phyloP scores from a whole-genome alignment of 2,113 vertebrate genomes.

The Myocastor coypus region DNA sequence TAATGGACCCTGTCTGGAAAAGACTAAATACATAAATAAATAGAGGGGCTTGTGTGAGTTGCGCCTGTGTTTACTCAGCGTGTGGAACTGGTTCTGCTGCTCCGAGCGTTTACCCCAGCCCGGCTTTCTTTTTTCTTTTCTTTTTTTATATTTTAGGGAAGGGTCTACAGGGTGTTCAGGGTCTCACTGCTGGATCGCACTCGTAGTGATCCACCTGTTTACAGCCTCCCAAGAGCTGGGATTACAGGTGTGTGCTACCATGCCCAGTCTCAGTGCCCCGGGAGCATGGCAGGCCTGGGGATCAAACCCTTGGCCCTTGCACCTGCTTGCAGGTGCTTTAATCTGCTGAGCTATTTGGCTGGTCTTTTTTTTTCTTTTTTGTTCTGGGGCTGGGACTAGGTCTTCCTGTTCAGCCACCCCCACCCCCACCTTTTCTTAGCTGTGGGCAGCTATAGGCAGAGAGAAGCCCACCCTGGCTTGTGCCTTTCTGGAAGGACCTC shows the following conservation, averaged over 20 bases:
- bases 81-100: not conserved
- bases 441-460: not conserved
- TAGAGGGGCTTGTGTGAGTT: not conserved
- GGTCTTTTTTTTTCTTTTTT: not conserved
- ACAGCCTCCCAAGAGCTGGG: no score
- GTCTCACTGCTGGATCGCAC: no score
- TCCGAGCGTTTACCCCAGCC: not conserved
- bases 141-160: no score
- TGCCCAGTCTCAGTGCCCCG: no score
- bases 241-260: not conserved
- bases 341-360: no score
- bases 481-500: not conserved
- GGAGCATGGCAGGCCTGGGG: no score
- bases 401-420: not conserved
- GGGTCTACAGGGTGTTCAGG: no score
- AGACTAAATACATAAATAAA: no score
- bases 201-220: no score
- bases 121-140: not conserved
- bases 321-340: no score
- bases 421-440: not conserved
- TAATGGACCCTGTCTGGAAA: no score
- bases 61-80: not conserved
- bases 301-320: no score
- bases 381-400: not conserved
- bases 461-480: not conserved